Conservation (phyloP, 2,113 vertebrate genomes). For the Archocentrus centrarchus region DNA sequence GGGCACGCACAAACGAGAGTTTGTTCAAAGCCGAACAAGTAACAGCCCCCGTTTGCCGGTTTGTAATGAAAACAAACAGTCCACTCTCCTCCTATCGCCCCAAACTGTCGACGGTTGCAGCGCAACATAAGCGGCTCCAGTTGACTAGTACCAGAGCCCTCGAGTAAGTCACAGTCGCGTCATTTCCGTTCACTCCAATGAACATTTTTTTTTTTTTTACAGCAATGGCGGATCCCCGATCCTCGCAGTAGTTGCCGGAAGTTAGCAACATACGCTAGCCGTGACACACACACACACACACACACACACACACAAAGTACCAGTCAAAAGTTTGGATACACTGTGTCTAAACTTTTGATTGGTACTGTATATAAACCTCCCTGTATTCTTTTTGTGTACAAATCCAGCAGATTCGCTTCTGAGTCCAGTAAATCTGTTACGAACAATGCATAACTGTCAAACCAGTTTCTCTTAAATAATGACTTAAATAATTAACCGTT, state of each 20-base stretch:
- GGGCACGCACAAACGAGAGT: constrained; percentile 2
- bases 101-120: constrained; percentile 53
- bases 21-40: neutral
- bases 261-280: too few relatives aligned
- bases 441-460: neutral
- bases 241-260: too few relatives aligned
- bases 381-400: neutral
- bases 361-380: neutral
- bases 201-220: too few relatives aligned
- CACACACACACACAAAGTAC: too few relatives aligned
- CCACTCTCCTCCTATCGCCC: constrained; percentile 26
- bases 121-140: constrained; percentile 55
- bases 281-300: too few relatives aligned
- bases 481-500: neutral
- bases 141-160: constrained; percentile 35
- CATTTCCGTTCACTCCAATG: too few relatives aligned
- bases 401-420: too few relatives aligned
- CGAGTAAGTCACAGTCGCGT: too few relatives aligned
- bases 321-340: too few relatives aligned
- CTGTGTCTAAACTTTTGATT: too few relatives aligned
- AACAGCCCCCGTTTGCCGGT: neutral
- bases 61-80: constrained; percentile 37
- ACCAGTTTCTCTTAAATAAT: neutral
- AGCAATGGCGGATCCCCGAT: too few relatives aligned
- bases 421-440: neutral